These are phyloP conservation scores for Varanus komodoensis DNA, from an alignment of 2,113 vertebrate genomes.

Conservation along the genomic window DNA sequence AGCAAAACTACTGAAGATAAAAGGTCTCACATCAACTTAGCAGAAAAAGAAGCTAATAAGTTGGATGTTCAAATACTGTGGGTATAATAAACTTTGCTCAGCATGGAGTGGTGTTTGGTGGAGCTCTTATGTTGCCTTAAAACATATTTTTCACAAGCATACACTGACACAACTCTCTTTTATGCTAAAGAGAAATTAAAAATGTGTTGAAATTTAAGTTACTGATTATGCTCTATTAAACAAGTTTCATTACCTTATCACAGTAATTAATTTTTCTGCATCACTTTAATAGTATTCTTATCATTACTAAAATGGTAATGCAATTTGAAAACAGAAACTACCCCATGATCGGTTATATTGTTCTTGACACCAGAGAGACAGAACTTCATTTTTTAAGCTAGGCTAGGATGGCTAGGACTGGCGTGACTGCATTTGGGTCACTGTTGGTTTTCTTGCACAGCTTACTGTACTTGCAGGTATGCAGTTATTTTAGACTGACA, in stretches of 20 bases:
- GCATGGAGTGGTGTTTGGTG: neutral
- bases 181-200: slow-evolving; percentile 46
- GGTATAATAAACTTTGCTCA: neutral
- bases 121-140: slow-evolving; percentile 32
- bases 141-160: slow-evolving; percentile 36
- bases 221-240: slow-evolving; percentile 47
- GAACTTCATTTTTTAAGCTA: slow-evolving; percentile 6
- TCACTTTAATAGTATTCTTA: slow-evolving; percentile 62
- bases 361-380: slow-evolving; percentile 42
- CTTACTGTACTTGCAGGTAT: neutral
- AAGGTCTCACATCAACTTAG: neutral
- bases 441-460: neutral
- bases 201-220: slow-evolving; percentile 35
- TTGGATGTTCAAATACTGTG: neutral
- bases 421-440: neutral
- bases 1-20: neutral
- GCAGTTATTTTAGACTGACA: neutral
- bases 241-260: slow-evolving; percentile 55
- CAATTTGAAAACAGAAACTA: slow-evolving; percentile 57
- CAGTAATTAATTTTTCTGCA: slow-evolving; percentile 63
- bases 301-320: slow-evolving; percentile 52
- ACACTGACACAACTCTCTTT: slow-evolving; percentile 23
- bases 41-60: neutral
- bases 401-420: neutral
- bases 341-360: slow-evolving; percentile 43